Base-by-base conservation (phyloP, 2,888 invertebrate species). In the Nomada ferruginata region DNA sequence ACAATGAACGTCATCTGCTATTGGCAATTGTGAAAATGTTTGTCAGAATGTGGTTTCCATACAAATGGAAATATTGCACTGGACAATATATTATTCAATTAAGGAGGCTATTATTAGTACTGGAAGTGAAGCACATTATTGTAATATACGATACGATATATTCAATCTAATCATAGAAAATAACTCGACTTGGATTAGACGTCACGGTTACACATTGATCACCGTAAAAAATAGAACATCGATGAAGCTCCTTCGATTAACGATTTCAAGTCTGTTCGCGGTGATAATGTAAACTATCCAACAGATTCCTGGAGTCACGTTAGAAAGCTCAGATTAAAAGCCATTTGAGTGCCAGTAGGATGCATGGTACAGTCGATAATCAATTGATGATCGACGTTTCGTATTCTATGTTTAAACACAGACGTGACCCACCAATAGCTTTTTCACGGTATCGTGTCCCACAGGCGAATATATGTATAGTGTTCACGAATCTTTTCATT, bases 351-450 rank as follows among this genome's bases (percentile, higher is more conserved):
- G 76, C 79, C 84, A 86, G 74, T 79, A 76, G 76, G 63, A 63
- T 82, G 83, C 74, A 59, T 88, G 79, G 85, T 79, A 85, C 87
- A 77, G 59, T 77, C 86, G 83, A 84, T 84, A 85, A 82, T 88
- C 86, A 73, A 86, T 87, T 18, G 75, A 77, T 59, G 76, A 86
- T 84, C 65, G 82, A 76, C 76, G 74, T 79, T 70, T 66, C 36
- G 52, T 76, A 75, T 82, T 79, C 76, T 44, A 44, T 52, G 61
- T 10, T 66, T 50, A 68, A 29, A 18, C 26, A 29, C 23, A 76
- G 64, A 42, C 66, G 29, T 52, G 57, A 26, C 29, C n/a, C 44
- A 57, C 29, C 52, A 36, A 60, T 61, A 18, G 13, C 15, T 59
- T 47, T 73, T 63, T 66, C 55, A 7, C 57, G 52, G 64, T 47